Evolutionary conservation across 2,797 vertebrate species (phyloP).

Genomic region (Sebastes nivosus): DNA sequence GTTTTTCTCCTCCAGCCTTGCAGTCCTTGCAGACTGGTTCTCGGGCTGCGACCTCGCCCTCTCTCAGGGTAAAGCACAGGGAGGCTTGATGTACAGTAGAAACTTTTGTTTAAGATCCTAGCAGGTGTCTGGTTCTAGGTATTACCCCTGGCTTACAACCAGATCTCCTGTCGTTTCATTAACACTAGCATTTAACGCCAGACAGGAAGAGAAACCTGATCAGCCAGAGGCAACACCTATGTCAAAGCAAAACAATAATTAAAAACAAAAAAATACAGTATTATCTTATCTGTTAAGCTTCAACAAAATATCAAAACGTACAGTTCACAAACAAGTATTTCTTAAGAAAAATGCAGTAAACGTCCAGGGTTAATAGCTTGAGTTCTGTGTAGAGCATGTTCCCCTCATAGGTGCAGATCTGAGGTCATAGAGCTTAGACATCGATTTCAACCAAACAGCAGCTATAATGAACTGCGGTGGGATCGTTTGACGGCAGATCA

Average conservation of each 20-base stretch:
- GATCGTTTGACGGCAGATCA: conserved; percentile 58
- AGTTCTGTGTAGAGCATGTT: conserved; percentile 61
- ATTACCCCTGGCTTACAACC: conserved; percentile 38
- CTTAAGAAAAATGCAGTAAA: conserved; percentile 75
- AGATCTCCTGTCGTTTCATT: conserved; percentile 34
- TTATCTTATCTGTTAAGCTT: conserved; percentile 58
- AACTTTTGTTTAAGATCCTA: conserved; percentile 41
- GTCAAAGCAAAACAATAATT: conserved; percentile 47
- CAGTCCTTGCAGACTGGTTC: conserved; percentile 31
- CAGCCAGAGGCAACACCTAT: conserved; percentile 43
- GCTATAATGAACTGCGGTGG: conserved; percentile 20
- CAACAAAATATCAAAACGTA: conserved; percentile 73
- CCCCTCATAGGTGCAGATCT: conserved; percentile 65
- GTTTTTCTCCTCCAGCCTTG: conserved; percentile 26
- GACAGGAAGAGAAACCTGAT: conserved; percentile 37
- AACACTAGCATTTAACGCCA: conserved; percentile 17
- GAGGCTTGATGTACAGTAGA: conserved; percentile 61
- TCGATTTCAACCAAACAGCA: conserved; percentile 18
- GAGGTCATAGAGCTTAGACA: conserved; percentile 54
- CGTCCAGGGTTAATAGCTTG: conserved; percentile 65
- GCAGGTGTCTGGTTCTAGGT: conserved; percentile 36
- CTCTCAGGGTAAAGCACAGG: conserved; percentile 61
- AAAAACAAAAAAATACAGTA: conserved; percentile 52
- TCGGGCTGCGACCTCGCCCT: conserved; percentile 35
- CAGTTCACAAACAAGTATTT: conserved; percentile 71